Base-by-base conservation (phyloP, 2,888 invertebrate genomes). In the Rhamnusium bicolor region DNA sequence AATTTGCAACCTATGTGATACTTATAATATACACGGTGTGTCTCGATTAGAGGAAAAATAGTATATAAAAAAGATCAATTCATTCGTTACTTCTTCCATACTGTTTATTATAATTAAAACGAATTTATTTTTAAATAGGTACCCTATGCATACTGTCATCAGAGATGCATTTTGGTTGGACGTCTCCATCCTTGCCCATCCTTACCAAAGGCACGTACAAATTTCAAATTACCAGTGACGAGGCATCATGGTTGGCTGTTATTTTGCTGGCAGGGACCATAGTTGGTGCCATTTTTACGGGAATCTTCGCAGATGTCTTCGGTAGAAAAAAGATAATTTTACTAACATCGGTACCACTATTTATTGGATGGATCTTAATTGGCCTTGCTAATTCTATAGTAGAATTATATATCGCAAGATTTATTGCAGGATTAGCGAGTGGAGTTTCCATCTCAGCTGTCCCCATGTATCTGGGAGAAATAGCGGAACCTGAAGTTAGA, bases 221-320 rank as follows among this genome's bases (percentile, higher is more conserved):
- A 24, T 90, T 92, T 81, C 89, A 88, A 65, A 89, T 91, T 58
- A 86, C 89, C 27, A 72, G 84, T 27, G 89, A 89, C 70, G 88
- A 91, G 81, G 90, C 90, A 79, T 91, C 92, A 81, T 92, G 92
- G 92, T 89, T 92, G 84, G 92, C 91, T 0, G 92, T 92, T 49
- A 90, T 93, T 83, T 91, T 92, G 86, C 90, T 93, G 77, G 88
- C 93, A 61, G 93, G 92, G 78, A 92, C 92, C 0, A 90, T 92
- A 10, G 29, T 92, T 46, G 93, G 93, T 47, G 92, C 92, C 16
- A 85, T 92, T 12, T 87, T 92, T 18, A 90, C 92, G n/a, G 93
- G 92, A 12, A 89, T 92, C 82, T 87, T 92, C 67, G 92, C 93
- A 58, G 92, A 93, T 84, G 88, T 89, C 76, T 89, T 92, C 73